Base-by-base conservation (phyloP, 2,113 vertebrate species). In the Elgaria multicarinata region DNA sequence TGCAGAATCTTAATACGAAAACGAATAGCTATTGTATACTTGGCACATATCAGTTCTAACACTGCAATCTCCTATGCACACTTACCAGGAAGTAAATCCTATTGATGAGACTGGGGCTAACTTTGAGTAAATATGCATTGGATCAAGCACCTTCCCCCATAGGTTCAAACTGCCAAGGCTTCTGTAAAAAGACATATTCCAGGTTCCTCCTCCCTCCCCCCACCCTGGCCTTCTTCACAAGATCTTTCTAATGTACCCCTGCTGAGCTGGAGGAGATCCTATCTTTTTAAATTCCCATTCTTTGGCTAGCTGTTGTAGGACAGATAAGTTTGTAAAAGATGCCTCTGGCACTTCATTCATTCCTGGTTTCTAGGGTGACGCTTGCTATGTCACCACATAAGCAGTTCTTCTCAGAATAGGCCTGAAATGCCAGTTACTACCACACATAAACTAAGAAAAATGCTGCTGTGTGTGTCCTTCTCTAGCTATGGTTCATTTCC, bases 311-410 rank as follows among this genome's bases (percentile, higher is more conserved):
- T 66, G 72, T 55, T 82, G 44, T 76, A 39, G 31, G 90, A 83
- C 78, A 91, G 89, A 89, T 77, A 85, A 0, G 82, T 0, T 3
- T 71, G 72, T 84, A 28, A 66, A 0, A 1, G 92, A 36, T 87
- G 88, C 79, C 82, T 76, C 88, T 0, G 85, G 62, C 14, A 90
- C 79, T 89, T 0, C 36, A 75, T 88, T 42, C 85, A 79, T 93
- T 90, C 91, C 89, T 71, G 91, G 88, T 90, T 93, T 89, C 85
- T 90, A 42, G 82, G 92, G 85, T 64, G 86, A 93, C 83, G 50
- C 78, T 85, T 33, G 13, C 0, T 0, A 72, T 83, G 87, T 83
- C 84, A 39, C 78, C 55, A n/a, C 33, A 36, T 83, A 75, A 89
- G 80, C 55, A 39, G n/a, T 74, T 87, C 66, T 91, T 55, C 55